Conservation (phyloP, 2,113 vertebrate genomes). For the Marmota flaviventris region DNA sequence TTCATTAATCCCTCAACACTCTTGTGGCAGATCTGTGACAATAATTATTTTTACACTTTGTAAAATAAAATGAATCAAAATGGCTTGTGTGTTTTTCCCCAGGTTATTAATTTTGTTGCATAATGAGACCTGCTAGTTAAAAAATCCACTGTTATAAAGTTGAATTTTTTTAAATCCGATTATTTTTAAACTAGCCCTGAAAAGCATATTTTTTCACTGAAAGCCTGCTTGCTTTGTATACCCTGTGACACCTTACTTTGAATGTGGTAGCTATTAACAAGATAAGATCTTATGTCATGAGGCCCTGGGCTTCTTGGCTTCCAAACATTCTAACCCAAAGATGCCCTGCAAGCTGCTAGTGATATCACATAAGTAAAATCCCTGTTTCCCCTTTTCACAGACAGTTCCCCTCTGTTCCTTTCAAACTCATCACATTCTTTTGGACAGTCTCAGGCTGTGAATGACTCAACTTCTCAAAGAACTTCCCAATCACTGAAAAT, state of each 20-base stretch:
- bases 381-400: not conserved
- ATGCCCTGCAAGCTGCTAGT: not conserved
- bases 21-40: not conserved
- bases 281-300: not conserved
- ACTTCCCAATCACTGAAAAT: not conserved
- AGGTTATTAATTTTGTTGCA: not conserved
- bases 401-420: accelerated
- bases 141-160: not conserved
- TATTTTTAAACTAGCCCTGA: not conserved
- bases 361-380: not conserved
- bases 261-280: not conserved
- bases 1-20: conserved; percentile 27
- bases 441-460: not conserved
- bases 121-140: not conserved
- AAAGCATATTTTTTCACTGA: not conserved
- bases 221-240: not conserved
- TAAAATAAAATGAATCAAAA: not conserved
- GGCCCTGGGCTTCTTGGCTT: not conserved
- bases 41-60: not conserved
- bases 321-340: not conserved
- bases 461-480: not conserved
- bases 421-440: not conserved
- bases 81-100: not conserved
- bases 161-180: not conserved
- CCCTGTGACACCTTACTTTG: not conserved